Conservation (phyloP, 2,113 vertebrate genomes). For the Penelope pileata region DNA sequence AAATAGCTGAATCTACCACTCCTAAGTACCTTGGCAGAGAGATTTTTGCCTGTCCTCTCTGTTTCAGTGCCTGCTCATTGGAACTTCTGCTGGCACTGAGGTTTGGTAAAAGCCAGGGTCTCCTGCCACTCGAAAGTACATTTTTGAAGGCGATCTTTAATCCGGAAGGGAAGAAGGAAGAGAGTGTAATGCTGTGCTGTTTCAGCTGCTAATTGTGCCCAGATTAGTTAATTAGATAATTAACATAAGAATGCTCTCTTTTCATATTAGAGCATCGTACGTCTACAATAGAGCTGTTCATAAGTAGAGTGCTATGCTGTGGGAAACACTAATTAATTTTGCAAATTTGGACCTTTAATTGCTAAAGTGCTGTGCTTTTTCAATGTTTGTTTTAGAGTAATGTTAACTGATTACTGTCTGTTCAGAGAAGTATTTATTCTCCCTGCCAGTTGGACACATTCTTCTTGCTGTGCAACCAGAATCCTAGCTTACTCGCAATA, state of each 20-base stretch:
- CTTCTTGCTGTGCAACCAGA: conserved; percentile 22
- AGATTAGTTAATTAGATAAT: conserved; percentile 74
- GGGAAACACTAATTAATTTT: conserved; percentile 76
- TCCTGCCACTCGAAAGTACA: conserved; percentile 3
- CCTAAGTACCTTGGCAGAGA: not conserved
- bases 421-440: conserved; percentile 60
- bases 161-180: conserved; percentile 40
- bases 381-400: conserved; percentile 52
- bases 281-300: conserved; percentile 70
- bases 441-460: conserved; percentile 59
- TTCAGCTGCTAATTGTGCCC: conserved; percentile 68
- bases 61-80: not conserved
- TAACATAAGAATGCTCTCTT: conserved; percentile 71
- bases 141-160: conserved; percentile 58
- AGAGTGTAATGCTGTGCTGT: conserved; percentile 55
- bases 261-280: conserved; percentile 67
- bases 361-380: conserved; percentile 61
- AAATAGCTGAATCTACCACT: not conserved
- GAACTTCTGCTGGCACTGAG: not conserved
- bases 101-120: not conserved
- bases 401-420: conserved; percentile 31
- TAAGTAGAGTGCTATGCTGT: conserved; percentile 60
- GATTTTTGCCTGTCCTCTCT: not conserved
- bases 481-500: conserved; percentile 4
- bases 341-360: conserved; percentile 71